Percentiles rank a stretch among this genome's conserved stretches.
phyloP scores from a whole-genome alignment of 2,888 invertebrate species.

The Acanthosoma haemorrhoidale region DNA sequence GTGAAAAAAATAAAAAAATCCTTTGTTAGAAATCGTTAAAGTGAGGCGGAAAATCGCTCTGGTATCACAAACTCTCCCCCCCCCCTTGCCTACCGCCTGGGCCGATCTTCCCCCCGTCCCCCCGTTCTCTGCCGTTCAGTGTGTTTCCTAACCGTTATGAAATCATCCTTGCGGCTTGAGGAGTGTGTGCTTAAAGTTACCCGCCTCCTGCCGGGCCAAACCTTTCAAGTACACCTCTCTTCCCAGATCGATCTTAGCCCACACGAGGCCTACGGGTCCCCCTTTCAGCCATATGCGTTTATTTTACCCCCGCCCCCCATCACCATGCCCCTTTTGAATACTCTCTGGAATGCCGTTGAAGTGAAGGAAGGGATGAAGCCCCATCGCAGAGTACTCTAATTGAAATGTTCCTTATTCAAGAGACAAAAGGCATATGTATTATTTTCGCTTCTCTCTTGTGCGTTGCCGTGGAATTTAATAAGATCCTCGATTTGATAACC shows the following conservation, averaged over 20 bases:
- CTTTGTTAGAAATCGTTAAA: not conserved
- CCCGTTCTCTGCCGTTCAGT: too few relatives aligned
- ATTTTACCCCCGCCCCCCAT: not conserved
- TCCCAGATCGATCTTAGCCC: too few relatives aligned
- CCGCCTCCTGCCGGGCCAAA: too few relatives aligned
- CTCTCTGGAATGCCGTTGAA: not conserved
- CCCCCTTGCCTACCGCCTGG: too few relatives aligned
- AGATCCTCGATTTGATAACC: too few relatives aligned
- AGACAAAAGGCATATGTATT: too few relatives aligned
- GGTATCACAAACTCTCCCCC: not conserved
- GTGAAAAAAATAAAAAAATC: not conserved
- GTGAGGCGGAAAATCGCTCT: not conserved
- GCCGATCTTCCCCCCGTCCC: too few relatives aligned
- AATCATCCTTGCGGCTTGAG: not conserved
- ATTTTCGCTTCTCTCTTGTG: too few relatives aligned
- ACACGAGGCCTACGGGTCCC: not conserved
- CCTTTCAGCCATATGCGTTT: not conserved
- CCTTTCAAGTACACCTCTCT: too few relatives aligned
- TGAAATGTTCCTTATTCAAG: slow-evolving; percentile 9
- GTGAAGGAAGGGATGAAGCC: too few relatives aligned
- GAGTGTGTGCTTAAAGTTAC: not conserved
- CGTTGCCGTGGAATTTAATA: too few relatives aligned
- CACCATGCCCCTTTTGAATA: not conserved
- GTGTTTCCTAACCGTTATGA: not conserved
- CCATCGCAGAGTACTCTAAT: not conserved